Conservation (phyloP, 1,140 invertebrate genomes). For the Pachypsylla venusta region DNA sequence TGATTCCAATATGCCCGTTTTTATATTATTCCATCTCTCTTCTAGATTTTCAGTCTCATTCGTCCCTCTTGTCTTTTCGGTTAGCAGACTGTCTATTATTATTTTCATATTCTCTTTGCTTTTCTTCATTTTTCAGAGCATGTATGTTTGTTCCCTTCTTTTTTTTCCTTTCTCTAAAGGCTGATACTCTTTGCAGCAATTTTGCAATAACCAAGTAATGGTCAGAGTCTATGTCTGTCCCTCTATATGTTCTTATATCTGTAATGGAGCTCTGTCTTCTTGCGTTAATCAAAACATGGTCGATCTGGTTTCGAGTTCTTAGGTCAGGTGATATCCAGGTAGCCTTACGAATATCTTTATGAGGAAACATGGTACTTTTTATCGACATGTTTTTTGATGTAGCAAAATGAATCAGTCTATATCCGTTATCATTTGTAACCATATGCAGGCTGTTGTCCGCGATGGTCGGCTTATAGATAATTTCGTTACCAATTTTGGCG, state of each 20-base stretch:
- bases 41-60: too few species aligned
- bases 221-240: conserved; percentile 12
- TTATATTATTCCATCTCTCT: too few species aligned
- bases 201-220: conserved; percentile 8
- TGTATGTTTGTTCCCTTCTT: too few species aligned
- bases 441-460: conserved; percentile 16
- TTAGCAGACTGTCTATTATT: too few species aligned
- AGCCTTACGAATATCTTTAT: conserved; percentile 21
- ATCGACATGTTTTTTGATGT: conserved; percentile 8
- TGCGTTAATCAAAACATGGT: conserved; percentile 16
- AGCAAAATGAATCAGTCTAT: conserved; percentile 17
- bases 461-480: conserved; percentile 9
- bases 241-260: conserved; percentile 15
- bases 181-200: conserved; percentile 9
- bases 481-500: conserved; percentile 15
- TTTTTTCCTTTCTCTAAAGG: too few species aligned
- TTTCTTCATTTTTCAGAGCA: too few species aligned
- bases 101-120: too few species aligned
- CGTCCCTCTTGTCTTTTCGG: too few species aligned
- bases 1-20: too few species aligned
- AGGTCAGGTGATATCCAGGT: conserved; percentile 21
- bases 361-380: conserved; percentile 18
- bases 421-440: conserved; percentile 20
- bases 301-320: conserved; percentile 18
- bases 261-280: conserved; percentile 9